These are phyloP conservation scores for Malurus alboscapulatus DNA, from an alignment of 2,113 vertebrate species.

Conservation along the genomic window DNA sequence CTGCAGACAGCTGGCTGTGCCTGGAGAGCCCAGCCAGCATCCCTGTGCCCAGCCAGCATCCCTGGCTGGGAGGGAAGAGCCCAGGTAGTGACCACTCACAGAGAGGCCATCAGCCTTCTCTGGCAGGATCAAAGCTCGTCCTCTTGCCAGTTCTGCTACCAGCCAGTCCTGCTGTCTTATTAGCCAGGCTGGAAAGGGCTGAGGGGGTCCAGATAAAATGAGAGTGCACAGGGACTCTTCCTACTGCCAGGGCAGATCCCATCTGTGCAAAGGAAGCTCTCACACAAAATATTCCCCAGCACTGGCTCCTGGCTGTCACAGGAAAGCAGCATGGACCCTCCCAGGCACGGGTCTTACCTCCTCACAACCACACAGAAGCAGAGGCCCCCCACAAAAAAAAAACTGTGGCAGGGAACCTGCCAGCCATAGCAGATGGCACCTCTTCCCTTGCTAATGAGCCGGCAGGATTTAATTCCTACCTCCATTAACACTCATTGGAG, in stretches of 20 bases:
- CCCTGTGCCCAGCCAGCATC: background rate
- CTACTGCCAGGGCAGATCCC: background rate
- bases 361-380: background rate
- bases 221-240: background rate
- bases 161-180: background rate
- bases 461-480: constrained; percentile 6
- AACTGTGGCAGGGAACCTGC: background rate
- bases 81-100: background rate
- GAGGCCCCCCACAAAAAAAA: background rate
- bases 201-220: background rate
- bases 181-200: background rate
- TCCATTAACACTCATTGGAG: constrained; percentile 39
- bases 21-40: background rate
- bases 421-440: constrained; percentile 41
- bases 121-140: background rate
- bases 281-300: accelerated
- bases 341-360: background rate
- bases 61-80: background rate
- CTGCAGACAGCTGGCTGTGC: background rate
- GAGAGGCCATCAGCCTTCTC: background rate
- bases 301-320: background rate
- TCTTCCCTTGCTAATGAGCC: constrained; percentile 45
- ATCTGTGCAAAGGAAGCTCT: background rate
- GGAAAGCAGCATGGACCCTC: background rate
- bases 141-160: background rate